Evolutionary conservation across 2,797 vertebrate species (phyloP).

Genomic region (Chelidonichthys spinosus): DNA sequence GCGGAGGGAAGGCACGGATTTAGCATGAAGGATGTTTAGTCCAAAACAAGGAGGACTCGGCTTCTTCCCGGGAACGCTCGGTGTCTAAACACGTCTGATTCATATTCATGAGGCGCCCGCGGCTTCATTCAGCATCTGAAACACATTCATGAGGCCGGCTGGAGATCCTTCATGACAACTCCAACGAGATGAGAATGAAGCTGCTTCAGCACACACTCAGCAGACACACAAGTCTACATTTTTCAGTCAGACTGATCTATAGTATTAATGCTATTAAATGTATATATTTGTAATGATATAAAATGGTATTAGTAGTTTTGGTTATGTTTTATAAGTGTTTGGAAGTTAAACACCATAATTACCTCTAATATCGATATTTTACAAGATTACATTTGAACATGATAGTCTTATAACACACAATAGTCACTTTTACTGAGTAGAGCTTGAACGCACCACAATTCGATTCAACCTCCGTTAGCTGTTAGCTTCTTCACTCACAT

Average conservation of each 20-base stretch:
- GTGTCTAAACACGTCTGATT: constrained; percentile 65
- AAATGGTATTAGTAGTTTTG: background rate
- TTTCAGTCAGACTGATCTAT: too few species aligned
- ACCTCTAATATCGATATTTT: background rate
- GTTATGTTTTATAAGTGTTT: background rate
- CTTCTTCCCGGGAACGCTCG: constrained; percentile 43
- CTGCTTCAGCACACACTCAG: too few species aligned
- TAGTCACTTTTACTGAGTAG: too few species aligned
- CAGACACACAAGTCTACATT: too few species aligned
- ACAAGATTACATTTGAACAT: background rate
- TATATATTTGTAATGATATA: background rate
- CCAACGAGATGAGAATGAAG: too few species aligned
- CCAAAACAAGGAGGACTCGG: constrained; percentile 52
- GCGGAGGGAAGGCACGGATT: constrained; percentile 54
- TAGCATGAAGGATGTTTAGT: constrained; percentile 61
- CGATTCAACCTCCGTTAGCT: too few species aligned
- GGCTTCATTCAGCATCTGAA: constrained; percentile 40
- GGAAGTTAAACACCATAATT: background rate
- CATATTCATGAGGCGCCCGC: constrained; percentile 68
- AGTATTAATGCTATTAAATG: too few species aligned
- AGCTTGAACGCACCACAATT: too few species aligned
- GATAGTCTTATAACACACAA: too few species aligned
- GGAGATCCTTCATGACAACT: too few species aligned
- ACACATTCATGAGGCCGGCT: constrained; percentile 11
- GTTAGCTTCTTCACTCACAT: too few species aligned